These are phyloP conservation scores for Halictus quadricinctus DNA, from an alignment of 2,888 invertebrate species.

Conservation along the genomic window DNA sequence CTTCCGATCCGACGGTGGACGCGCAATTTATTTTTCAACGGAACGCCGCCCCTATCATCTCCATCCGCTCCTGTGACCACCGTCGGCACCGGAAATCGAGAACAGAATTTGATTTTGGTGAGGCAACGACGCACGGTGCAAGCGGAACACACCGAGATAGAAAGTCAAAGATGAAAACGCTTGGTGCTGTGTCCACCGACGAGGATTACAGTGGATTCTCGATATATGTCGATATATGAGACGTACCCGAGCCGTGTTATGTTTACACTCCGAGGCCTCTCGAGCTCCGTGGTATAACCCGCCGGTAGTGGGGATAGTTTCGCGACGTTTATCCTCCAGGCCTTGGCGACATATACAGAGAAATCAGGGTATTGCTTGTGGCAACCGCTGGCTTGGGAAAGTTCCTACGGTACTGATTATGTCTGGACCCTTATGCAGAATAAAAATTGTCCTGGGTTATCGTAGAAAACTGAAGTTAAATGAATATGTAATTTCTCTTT, in stretches of 20 bases:
- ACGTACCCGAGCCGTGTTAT: no score
- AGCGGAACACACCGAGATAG: constrained; percentile 36
- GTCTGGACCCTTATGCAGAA: neutral
- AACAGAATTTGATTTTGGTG: constrained; percentile 65
- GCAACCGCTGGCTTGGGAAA: neutral
- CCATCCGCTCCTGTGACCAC: constrained; percentile 9
- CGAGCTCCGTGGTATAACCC: no score
- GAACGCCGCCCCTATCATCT: constrained; percentile 47
- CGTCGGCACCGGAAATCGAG: constrained; percentile 56
- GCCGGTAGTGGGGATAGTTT: no score
- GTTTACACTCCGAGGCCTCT: no score
- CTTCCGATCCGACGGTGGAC: constrained; percentile 50
- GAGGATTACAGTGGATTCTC: neutral
- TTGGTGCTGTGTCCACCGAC: neutral
- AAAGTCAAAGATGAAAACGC: neutral
- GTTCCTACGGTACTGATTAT: neutral
- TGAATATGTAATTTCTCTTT: neutral
- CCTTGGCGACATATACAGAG: no score
- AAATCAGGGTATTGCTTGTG: no score
- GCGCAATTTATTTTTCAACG: constrained; percentile 67
- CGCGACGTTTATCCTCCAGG: no score
- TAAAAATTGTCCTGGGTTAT: neutral
- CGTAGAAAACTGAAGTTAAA: neutral
- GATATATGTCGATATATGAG: no score
- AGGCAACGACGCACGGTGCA: constrained; percentile 15